phyloP scores from a whole-genome alignment of 2,113 vertebrate genomes.

The Tetrax tetrax region DNA sequence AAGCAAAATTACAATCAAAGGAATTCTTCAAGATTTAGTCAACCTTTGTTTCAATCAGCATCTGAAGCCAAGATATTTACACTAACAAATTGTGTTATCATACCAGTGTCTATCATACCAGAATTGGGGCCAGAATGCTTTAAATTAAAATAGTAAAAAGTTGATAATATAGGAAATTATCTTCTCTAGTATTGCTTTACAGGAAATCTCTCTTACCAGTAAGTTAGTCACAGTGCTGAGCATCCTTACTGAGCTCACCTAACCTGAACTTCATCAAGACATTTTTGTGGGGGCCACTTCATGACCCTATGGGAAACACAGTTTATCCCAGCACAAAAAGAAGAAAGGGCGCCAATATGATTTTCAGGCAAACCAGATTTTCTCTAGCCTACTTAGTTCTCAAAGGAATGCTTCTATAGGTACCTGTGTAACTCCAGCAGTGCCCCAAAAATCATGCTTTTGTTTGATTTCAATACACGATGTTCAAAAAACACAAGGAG shows the following conservation, averaged over 20 bases:
- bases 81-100: background rate
- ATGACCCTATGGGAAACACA: background rate
- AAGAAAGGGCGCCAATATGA: background rate
- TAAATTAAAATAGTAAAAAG: background rate
- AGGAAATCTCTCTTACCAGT: background rate
- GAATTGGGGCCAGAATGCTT: background rate
- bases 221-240: background rate
- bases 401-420: background rate
- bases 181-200: background rate
- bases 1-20: background rate
- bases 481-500: background rate
- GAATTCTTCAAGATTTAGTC: background rate
- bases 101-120: background rate
- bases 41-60: background rate
- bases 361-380: slow-evolving; percentile 4
- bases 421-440: background rate
- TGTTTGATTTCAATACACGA: background rate
- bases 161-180: background rate
- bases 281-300: background rate
- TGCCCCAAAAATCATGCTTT: background rate
- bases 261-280: background rate
- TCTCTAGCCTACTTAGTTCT: background rate
- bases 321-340: background rate
- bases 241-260: background rate
- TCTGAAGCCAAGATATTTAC: background rate